Percentiles rank a stretch among this genome's conserved stretches.
phyloP scores from a whole-genome alignment of 2,797 vertebrate species.

The Crenuchus spilurus region DNA sequence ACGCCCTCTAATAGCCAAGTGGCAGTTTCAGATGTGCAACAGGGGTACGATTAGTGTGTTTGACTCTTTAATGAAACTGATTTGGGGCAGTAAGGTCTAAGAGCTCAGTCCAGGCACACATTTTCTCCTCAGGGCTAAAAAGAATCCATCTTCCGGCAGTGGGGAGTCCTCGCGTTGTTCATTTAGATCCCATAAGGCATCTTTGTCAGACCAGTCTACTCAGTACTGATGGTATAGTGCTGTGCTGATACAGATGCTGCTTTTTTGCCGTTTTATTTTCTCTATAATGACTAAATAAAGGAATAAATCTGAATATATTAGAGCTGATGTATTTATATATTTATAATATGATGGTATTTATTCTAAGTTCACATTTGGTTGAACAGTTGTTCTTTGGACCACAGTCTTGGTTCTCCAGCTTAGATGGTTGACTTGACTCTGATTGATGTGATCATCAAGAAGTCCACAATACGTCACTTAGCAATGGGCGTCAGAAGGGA shows the following conservation, averaged over 20 bases:
- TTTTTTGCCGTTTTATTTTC: background rate
- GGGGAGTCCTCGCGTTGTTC: slow-evolving; percentile 27
- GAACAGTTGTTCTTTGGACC: background rate
- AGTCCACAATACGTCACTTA: slow-evolving; percentile 78
- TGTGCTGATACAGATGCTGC: background rate
- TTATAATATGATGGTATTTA: too few species aligned
- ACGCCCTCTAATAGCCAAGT: slow-evolving; percentile 83
- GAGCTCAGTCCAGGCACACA: slow-evolving; percentile 75
- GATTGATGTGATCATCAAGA: slow-evolving; percentile 60
- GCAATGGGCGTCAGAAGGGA: slow-evolving; percentile 77
- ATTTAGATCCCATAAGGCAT: slow-evolving; percentile 14
- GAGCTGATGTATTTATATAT: too few species aligned
- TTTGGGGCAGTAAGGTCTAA: slow-evolving; percentile 67
- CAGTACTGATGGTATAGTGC: background rate
- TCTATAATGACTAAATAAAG: background rate
- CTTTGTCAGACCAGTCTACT: slow-evolving; percentile 6
- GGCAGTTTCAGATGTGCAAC: slow-evolving; percentile 72
- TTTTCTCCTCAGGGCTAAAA: slow-evolving; percentile 67
- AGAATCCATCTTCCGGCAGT: slow-evolving; percentile 54
- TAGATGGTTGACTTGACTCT: background rate
- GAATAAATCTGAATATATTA: slow-evolving; percentile 6
- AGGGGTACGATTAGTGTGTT: slow-evolving; percentile 79
- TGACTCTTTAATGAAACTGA: slow-evolving; percentile 83
- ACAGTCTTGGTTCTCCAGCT: background rate
- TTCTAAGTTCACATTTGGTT: background rate